Evolutionary conservation across 2,888 invertebrate species (phyloP).

Genomic region (Drosophila vallismaia): DNA sequence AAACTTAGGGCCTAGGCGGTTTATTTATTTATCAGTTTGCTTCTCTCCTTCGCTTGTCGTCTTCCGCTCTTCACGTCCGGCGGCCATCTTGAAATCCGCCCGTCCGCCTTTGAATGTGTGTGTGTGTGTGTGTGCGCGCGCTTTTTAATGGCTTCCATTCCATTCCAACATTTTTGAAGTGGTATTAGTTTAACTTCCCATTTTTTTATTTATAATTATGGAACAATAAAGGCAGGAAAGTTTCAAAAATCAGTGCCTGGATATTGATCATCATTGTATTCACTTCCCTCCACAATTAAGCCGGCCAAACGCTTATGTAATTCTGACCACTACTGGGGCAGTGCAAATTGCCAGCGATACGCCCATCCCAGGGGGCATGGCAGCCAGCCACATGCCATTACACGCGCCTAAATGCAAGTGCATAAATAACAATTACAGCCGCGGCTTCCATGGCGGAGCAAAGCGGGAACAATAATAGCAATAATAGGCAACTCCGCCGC

Average conservation of each 20-base stretch:
- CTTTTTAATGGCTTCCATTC: background rate
- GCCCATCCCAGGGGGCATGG: conserved; percentile 70
- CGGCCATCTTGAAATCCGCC: conserved; percentile 3
- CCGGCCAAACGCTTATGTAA: conserved; percentile 65
- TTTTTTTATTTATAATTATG: too few species aligned
- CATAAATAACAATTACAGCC: conserved; percentile 80
- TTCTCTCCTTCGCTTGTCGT: conserved; percentile 22
- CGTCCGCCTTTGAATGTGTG: background rate
- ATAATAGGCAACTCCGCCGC: conserved; percentile 45
- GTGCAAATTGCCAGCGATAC: conserved; percentile 68
- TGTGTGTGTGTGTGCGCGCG: background rate
- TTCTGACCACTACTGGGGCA: conserved; percentile 36
- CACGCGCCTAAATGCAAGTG: conserved; percentile 73
- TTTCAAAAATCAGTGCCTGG: background rate
- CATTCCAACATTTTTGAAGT: too few species aligned
- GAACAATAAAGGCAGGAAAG: background rate
- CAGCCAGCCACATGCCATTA: conserved; percentile 65
- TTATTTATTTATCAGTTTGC: conserved; percentile 21
- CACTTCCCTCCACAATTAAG: conserved; percentile 55
- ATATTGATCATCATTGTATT: conserved; percentile 12
- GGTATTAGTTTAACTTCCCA: too few species aligned
- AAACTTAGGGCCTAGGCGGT: background rate
- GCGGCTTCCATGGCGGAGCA: conserved; percentile 31
- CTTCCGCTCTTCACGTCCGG: background rate
- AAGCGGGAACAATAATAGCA: conserved; percentile 41